phyloP scores from a whole-genome alignment of 1,140 invertebrate species.

The Pseudomyrmex flavicornis region DNA sequence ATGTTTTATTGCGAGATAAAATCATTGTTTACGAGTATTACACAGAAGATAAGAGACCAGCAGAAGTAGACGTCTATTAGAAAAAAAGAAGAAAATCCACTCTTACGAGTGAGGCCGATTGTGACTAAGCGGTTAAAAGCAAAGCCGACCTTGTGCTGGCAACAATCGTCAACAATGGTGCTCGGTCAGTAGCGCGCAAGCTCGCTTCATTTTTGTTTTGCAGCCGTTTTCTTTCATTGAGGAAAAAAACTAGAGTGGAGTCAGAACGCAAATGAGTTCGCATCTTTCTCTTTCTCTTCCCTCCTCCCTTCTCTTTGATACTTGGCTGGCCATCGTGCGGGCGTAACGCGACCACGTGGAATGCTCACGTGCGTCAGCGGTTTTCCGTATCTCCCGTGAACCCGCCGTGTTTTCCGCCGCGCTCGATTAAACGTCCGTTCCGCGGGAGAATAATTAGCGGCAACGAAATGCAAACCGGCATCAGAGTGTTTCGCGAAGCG shows the following conservation, averaged over 20 bases:
- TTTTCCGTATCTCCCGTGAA: slow-evolving; percentile 66
- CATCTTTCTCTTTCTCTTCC: not conserved
- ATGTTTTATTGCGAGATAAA: too few species aligned
- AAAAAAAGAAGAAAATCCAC: slow-evolving; percentile 2
- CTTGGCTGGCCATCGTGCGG: not conserved
- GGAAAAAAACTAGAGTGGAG: not conserved
- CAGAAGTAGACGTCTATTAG: not conserved
- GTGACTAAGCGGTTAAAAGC: slow-evolving; percentile 16
- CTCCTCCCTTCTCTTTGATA: too few species aligned
- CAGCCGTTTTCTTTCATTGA: not conserved
- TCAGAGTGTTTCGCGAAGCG: not conserved
- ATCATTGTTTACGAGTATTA: too few species aligned
- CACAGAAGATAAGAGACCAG: too few species aligned
- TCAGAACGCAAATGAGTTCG: slow-evolving; percentile 58
- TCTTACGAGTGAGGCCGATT: slow-evolving; percentile 12
- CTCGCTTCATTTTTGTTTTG: not conserved
- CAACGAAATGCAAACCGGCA: not conserved
- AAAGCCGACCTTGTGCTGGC: slow-evolving; percentile 29
- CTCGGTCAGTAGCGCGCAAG: not conserved
- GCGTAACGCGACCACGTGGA: slow-evolving; percentile 66
- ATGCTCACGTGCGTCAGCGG: slow-evolving; percentile 69
- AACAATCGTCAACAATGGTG: slow-evolving; percentile 1
- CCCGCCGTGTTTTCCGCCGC: slow-evolving; percentile 56
- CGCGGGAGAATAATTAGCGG: slow-evolving; percentile 70
- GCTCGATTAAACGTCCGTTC: slow-evolving; percentile 62